phyloP scores from a whole-genome alignment of 2,113 vertebrate species.

The Symphodus melops region DNA sequence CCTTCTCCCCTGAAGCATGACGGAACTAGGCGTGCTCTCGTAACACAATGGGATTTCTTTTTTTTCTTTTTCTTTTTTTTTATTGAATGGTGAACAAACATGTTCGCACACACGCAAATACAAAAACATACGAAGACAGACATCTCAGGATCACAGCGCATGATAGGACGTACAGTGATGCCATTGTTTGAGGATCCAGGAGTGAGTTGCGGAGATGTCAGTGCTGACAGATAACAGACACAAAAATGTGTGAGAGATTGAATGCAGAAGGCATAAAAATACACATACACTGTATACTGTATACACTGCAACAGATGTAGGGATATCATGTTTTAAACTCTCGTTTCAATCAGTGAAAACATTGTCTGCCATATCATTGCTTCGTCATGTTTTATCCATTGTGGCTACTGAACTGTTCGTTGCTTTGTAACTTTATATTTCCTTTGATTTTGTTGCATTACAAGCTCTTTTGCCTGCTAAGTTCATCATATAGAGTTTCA shows the following conservation, averaged over 20 bases:
- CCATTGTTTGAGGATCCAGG: slow-evolving; percentile 65
- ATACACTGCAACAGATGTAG: slow-evolving; percentile 33
- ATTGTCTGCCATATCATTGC: slow-evolving; percentile 28
- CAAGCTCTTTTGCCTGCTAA: slow-evolving; percentile 49
- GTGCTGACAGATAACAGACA: slow-evolving; percentile 46
- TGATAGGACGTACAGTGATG: slow-evolving; percentile 63
- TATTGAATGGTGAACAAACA: slow-evolving; percentile 60
- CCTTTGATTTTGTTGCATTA: slow-evolving; percentile 45
- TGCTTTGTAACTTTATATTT: slow-evolving; percentile 64
- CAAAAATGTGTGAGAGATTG: slow-evolving; percentile 2
- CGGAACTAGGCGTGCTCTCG: slow-evolving; percentile 65
- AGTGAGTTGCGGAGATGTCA: slow-evolving; percentile 47
- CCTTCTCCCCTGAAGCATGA: slow-evolving; percentile 76
- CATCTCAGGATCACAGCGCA: slow-evolving; percentile 52
- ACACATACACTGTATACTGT: background rate
- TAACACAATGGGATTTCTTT: slow-evolving; percentile 67
- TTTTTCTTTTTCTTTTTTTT: slow-evolving; percentile 18
- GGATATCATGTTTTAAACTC: slow-evolving; percentile 21
- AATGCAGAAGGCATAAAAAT: background rate
- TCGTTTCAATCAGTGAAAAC: slow-evolving; percentile 20
- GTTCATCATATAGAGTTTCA: slow-evolving; percentile 68
- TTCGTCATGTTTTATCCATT: slow-evolving; percentile 59
- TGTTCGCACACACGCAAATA: slow-evolving; percentile 41
- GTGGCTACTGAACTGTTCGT: slow-evolving; percentile 47
- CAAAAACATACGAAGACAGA: slow-evolving; percentile 52